Percentiles rank a stretch among this genome's conserved stretches.
phyloP scores from a whole-genome alignment of 1,140 invertebrate genomes.

The Halictus rubicundus region DNA sequence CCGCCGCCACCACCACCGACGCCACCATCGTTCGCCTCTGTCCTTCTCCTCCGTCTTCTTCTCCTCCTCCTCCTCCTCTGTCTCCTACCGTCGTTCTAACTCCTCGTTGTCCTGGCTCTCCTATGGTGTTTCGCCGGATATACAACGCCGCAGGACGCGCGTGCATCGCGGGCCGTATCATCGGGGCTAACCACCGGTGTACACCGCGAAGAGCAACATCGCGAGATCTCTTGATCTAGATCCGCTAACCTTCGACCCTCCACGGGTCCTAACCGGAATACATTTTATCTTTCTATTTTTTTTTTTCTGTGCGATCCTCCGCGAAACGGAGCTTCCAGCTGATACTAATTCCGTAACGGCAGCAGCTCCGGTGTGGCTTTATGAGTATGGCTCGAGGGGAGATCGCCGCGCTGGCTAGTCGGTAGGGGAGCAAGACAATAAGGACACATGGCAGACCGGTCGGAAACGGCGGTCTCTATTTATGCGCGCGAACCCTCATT shows the following conservation, averaged over 20 bases:
- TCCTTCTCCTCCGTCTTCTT: slow-evolving; percentile 44
- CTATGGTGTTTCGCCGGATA: slow-evolving; percentile 56
- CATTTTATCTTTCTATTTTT: no score
- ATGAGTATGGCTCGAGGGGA: neutral
- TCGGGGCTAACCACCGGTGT: no score
- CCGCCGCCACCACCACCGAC: slow-evolving; percentile 56
- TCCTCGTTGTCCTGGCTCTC: slow-evolving; percentile 58
- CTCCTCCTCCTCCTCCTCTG: slow-evolving; percentile 17
- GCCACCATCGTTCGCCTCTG: slow-evolving; percentile 38
- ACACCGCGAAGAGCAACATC: neutral
- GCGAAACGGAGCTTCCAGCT: no score
- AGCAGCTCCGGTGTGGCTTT: no score
- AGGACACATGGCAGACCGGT: neutral
- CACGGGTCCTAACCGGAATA: no score
- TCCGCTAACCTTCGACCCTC: neutral
- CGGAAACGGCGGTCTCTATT: slow-evolving; percentile 19
- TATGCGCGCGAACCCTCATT: slow-evolving; percentile 31
- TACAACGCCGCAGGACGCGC: slow-evolving; percentile 36
- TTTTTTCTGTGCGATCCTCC: no score
- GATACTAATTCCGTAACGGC: no score
- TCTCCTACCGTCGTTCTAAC: slow-evolving; percentile 41
- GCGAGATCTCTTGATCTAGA: neutral
- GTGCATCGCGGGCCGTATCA: slow-evolving; percentile 30
- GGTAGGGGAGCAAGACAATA: neutral
- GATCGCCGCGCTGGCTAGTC: neutral